These are phyloP conservation scores for Molossus alvarezi DNA, from an alignment of 2,797 vertebrate genomes.

Conservation along the genomic window DNA sequence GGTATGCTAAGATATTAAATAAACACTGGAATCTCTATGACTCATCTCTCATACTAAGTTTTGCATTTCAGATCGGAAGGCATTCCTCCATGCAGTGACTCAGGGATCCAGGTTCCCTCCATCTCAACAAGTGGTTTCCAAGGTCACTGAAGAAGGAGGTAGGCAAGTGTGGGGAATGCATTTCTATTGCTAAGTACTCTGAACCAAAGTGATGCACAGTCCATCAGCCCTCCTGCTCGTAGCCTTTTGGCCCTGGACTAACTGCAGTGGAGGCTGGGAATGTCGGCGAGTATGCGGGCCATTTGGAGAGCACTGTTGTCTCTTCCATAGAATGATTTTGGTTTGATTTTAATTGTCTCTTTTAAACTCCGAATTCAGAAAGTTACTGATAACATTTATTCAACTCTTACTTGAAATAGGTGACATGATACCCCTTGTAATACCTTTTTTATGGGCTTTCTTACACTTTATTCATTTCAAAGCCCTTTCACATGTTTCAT, in stretches of 20 bases:
- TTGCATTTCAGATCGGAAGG: neutral
- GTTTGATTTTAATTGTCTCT: conserved; percentile 36
- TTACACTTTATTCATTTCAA: neutral
- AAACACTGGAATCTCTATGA: neutral
- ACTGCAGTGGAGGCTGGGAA: neutral
- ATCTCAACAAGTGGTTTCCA: neutral
- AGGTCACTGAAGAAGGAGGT: neutral
- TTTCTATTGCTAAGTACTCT: neutral
- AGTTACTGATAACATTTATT: neutral
- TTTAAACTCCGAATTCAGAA: conserved; percentile 50
- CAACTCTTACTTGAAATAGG: neutral
- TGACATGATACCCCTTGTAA: neutral
- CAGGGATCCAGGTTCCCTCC: neutral
- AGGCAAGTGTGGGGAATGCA: neutral
- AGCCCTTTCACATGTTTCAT: neutral
- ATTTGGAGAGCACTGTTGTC: neutral
- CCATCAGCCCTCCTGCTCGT: neutral
- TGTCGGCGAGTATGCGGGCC: rapidly evolving
- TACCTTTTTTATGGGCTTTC: neutral
- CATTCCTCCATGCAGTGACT: neutral
- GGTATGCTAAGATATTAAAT: neutral
- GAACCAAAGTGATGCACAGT: neutral
- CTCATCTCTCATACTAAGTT: neutral
- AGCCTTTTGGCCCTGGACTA: too few species aligned
- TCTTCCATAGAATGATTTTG: neutral